Percentiles rank a stretch among this genome's conserved stretches.
Evolutionary conservation across 2,113 vertebrate genomes (phyloP).

Genomic region (Stomatorhinus ivindoensis): DNA sequence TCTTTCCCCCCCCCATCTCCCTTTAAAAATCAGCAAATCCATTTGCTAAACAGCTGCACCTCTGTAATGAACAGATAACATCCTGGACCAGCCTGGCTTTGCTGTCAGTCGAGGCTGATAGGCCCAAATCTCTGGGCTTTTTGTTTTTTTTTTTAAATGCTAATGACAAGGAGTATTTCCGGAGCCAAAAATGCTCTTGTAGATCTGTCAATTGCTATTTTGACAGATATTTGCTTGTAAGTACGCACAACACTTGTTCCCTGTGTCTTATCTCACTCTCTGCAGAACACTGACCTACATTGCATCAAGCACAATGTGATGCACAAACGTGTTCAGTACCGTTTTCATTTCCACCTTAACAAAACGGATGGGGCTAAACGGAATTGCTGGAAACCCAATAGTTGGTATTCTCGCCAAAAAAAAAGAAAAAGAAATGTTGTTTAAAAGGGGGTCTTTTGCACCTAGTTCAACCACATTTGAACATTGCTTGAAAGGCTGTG

Average conservation of each 20-base stretch:
- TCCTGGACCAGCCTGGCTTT: slow-evolving; percentile 95
- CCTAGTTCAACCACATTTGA: slow-evolving; percentile 85
- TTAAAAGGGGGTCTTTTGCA: slow-evolving; percentile 81
- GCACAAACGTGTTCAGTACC: slow-evolving; percentile 95
- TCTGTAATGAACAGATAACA: slow-evolving; percentile 99
- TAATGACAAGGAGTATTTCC: slow-evolving; percentile 99
- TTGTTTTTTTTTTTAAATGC: slow-evolving; percentile 96
- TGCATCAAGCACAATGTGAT: slow-evolving; percentile 98
- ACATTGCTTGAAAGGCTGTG: slow-evolving; percentile 73
- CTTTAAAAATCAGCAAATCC: slow-evolving; percentile 99
- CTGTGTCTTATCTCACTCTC: slow-evolving; percentile 92
- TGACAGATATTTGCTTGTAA: slow-evolving; percentile 99
- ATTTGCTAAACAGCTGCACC: slow-evolving; percentile 99
- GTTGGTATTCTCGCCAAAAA: slow-evolving; percentile 78
- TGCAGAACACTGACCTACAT: slow-evolving; percentile 99
- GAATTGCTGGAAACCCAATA: slow-evolving; percentile 94
- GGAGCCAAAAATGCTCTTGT: slow-evolving; percentile 96
- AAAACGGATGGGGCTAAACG: slow-evolving; percentile 89
- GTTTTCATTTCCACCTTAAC: slow-evolving; percentile 88
- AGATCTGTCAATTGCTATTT: slow-evolving; percentile 99
- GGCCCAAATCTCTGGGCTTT: slow-evolving; percentile 99
- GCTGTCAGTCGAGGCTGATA: slow-evolving; percentile 96
- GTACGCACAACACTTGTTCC: slow-evolving; percentile 99
- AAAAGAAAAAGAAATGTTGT: slow-evolving; percentile 59
- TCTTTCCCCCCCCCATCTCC: slow-evolving; percentile 80